A percentile compares a stretch with the other conserved stretches of the same genome.
These are phyloP conservation scores for Eclectus roratus DNA, from an alignment of 2,113 vertebrate genomes.

Conservation along the genomic window DNA sequence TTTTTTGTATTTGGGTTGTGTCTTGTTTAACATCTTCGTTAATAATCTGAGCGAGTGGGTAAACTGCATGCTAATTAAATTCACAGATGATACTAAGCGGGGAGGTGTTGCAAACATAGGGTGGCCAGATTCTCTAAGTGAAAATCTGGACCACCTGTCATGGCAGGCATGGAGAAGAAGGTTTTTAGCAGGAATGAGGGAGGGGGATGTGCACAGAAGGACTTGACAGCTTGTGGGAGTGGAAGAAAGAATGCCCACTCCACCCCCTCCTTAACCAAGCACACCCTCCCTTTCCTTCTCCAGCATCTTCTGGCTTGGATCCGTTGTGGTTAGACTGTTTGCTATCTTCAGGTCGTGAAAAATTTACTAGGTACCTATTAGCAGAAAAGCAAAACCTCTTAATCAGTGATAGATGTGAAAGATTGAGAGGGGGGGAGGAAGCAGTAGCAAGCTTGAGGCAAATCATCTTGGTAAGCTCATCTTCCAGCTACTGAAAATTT, in stretches of 20 bases:
- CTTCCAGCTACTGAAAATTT: background rate
- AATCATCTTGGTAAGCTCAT: background rate
- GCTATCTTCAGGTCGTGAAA: background rate
- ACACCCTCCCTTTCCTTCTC: background rate
- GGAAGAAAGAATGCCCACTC: conserved; percentile 28
- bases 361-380: conserved; percentile 3
- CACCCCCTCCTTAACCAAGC: conserved; percentile 15
- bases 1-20: conserved; percentile 52
- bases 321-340: background rate
- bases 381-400: background rate
- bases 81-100: conserved; percentile 74
- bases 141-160: conserved; percentile 71
- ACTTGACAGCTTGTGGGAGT: conserved; percentile 58
- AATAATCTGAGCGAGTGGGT: conserved; percentile 69
- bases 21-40: conserved; percentile 74
- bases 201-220: conserved; percentile 46
- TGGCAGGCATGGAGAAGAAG: conserved; percentile 43
- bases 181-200: conserved; percentile 44
- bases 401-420: background rate
- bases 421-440: background rate
- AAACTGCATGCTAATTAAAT: conserved; percentile 75
- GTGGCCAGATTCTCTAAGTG: conserved; percentile 68
- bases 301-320: background rate
- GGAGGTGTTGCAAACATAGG: conserved; percentile 67
- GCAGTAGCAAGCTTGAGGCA: background rate